Percentiles rank a stretch among this genome's conserved stretches.
Conservation (phyloP, 2,888 invertebrate genomes). For the Physocephala rufipes region DNA sequence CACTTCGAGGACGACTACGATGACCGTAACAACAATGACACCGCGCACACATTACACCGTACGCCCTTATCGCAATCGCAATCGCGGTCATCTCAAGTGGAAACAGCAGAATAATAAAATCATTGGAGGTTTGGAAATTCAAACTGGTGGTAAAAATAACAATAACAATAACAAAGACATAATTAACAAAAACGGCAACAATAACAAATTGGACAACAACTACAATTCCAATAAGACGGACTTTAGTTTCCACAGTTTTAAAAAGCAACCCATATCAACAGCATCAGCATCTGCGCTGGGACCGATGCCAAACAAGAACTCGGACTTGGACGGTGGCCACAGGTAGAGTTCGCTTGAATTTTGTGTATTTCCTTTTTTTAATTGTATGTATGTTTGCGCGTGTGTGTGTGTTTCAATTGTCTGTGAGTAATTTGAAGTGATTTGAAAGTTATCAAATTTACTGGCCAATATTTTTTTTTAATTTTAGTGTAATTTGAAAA, state of each 20-base stretch:
- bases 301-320: constrained; percentile 52
- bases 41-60: constrained; percentile 64
- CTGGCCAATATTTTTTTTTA: not conserved
- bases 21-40: constrained; percentile 36
- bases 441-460: not conserved
- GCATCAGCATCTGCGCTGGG: constrained; percentile 45
- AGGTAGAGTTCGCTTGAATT: constrained; percentile 52
- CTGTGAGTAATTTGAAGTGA: not conserved
- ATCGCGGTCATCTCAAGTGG: constrained; percentile 67
- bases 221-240: constrained; percentile 61
- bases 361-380: constrained; percentile 1
- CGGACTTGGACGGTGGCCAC: constrained; percentile 54
- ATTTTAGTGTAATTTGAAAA: too few relatives aligned
- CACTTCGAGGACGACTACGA: constrained; percentile 37
- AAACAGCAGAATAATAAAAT: constrained; percentile 63
- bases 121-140: constrained; percentile 54
- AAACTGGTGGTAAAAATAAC: not conserved
- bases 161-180: constrained; percentile 26
- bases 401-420: not conserved
- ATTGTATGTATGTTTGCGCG: too few relatives aligned
- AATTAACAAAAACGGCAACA: constrained; percentile 42
- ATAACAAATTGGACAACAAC: constrained; percentile 61
- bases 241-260: constrained; percentile 48
- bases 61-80: constrained; percentile 62
- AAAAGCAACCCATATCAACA: constrained; percentile 49